phyloP scores from a whole-genome alignment of 35 echinoderm and acorn worm species.

The Ophioderma brevispina region DNA sequence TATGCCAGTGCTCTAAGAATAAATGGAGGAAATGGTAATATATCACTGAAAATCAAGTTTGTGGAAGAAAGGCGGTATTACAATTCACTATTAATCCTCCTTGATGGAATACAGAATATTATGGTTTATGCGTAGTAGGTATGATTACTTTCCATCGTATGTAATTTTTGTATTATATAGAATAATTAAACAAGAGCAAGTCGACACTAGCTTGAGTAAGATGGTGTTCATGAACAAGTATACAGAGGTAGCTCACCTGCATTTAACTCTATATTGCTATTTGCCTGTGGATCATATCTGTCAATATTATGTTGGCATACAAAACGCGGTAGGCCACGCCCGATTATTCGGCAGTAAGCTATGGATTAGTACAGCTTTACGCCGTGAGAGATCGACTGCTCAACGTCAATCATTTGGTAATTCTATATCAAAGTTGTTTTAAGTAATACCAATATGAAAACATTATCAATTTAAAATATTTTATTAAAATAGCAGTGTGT shows the following conservation, averaged over 20 bases:
- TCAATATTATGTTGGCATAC: neutral
- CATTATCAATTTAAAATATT: no score
- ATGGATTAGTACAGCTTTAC: neutral
- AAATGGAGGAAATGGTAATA: no score
- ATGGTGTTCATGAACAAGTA: neutral
- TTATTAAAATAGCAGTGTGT: no score
- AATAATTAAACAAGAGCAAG: neutral
- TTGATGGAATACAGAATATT: neutral
- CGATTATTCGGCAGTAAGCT: neutral
- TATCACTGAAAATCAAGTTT: no score
- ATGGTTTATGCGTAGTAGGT: no score
- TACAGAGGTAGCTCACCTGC: neutral
- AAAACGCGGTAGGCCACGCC: neutral
- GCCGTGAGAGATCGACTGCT: neutral
- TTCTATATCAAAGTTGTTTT: no score
- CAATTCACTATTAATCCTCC: no score
- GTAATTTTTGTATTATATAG: neutral
- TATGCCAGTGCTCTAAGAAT: no score
- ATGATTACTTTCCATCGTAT: neutral
- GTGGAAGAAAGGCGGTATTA: no score
- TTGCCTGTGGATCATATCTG: neutral
- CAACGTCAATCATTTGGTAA: neutral
- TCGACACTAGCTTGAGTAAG: neutral
- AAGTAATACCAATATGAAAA: no score
- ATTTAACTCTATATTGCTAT: neutral